Evolutionary conservation across 2,888 invertebrate species (phyloP).

Genomic region (Lingula anatina): DNA sequence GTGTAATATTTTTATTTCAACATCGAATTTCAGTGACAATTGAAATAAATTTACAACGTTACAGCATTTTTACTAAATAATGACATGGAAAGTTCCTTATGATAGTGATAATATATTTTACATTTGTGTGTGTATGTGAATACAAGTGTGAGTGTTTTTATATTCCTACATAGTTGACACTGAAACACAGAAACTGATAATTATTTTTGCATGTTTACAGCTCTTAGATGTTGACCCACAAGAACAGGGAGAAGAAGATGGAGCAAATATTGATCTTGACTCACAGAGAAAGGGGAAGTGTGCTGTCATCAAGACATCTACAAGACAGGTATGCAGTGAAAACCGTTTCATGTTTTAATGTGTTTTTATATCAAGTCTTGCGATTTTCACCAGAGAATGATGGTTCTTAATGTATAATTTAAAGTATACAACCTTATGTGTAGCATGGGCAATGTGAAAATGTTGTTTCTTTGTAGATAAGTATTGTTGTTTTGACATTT

Average conservation of each 20-base stretch:
- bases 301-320: constrained; percentile 99
- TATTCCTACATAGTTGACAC: too few species aligned
- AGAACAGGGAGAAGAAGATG: constrained; percentile 87
- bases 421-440: neutral
- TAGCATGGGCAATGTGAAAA: neutral
- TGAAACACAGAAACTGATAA: too few species aligned
- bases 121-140: too few species aligned
- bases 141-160: too few species aligned
- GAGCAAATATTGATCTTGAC: constrained; percentile 96
- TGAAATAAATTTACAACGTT: too few species aligned
- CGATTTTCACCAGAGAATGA: too few species aligned
- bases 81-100: too few species aligned
- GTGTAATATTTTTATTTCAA: too few species aligned
- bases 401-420: neutral
- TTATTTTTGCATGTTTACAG: too few species aligned
- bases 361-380: neutral
- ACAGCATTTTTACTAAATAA: too few species aligned
- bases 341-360: neutral
- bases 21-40: too few species aligned
- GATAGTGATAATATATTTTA: too few species aligned
- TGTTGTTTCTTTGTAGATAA: constrained; percentile 54
- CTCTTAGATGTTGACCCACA: constrained; percentile 95
- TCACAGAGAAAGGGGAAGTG: constrained; percentile 98
- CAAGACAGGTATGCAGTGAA: constrained; percentile 60
- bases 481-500: constrained; percentile 23